Evolutionary conservation across 2,888 invertebrate genomes (phyloP), one percentile per base, ranked within the genome.

Genomic region (Drosophila mulleri): DNA sequence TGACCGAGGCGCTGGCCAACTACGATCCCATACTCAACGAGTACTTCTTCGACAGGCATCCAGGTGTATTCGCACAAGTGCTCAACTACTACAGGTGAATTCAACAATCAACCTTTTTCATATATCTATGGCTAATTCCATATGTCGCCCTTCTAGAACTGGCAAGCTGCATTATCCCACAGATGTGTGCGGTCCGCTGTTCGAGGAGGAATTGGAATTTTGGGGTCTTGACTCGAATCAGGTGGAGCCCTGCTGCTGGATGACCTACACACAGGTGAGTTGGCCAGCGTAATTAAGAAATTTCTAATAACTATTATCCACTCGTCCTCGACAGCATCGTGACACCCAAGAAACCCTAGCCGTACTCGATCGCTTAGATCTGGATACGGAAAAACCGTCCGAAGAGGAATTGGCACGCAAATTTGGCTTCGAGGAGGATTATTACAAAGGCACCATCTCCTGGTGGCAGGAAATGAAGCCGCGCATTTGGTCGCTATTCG

Each of bases 181-280:
- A 60, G 98, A 99, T 92, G 99, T 99, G 2, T 99, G 99, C 93
- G 99, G 99, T 52, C 99, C 99, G 61, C 95, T 99, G 78, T 99
- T 99, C 93, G 99, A 99, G 93, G 99, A 99, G 92, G 99, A 99
- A 93, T 95, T 99, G 83, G 99, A 99, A 94, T 99, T 98, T 93
- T 99, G 99, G 99, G 99, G 99, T 16, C 95, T 99, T 83, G 99
- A 99, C 93, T 98, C 99, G 42, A 99, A 99, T 94, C 99, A 99
- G 94, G 99, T 99, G 89, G 99, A 99, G 93, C 99, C 99, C 7
- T 99, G 99, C 93, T 99, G 99, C 93, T 99, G 99, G 99, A 99
- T 99, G 99, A 99, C 99, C 11, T 99, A 99, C 90, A 97, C 98
- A 70, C 96, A 96, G 97, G 97, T 97, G 92, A 45, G 64, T 9